Percentiles rank a stretch among this genome's conserved stretches.
These are phyloP conservation scores for Ceyx margarethae DNA, from an alignment of 2,113 vertebrate species.

Conservation along the genomic window DNA sequence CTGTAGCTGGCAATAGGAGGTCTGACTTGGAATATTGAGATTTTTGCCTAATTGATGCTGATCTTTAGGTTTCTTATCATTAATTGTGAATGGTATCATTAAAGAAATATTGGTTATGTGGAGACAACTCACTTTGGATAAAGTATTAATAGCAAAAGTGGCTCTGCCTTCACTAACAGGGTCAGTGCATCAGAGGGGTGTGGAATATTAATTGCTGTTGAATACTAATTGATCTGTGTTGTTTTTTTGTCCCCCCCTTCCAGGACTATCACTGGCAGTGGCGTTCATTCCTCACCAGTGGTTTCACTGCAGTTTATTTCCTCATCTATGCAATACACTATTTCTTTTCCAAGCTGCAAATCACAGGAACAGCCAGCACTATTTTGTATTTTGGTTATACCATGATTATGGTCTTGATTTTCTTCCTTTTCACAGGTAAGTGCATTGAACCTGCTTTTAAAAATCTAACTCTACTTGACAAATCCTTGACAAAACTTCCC, in stretches of 20 bases:
- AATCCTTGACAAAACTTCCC: neutral
- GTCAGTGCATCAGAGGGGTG: neutral
- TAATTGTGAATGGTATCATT: neutral
- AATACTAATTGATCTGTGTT: neutral
- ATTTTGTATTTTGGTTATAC: slow-evolving; percentile 95
- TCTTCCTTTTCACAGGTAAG: slow-evolving; percentile 93
- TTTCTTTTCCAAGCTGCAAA: slow-evolving; percentile 89
- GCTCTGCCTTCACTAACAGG: neutral
- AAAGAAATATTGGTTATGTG: neutral
- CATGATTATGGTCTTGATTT: slow-evolving; percentile 95
- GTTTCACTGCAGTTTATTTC: slow-evolving; percentile 96
- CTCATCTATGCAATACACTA: slow-evolving; percentile 93
- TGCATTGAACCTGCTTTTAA: neutral
- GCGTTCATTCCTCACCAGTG: slow-evolving; percentile 97
- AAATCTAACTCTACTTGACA: neutral
- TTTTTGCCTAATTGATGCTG: neutral
- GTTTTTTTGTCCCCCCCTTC: neutral
- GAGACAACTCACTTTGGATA: neutral
- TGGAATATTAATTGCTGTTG: neutral
- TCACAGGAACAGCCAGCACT: slow-evolving; percentile 90
- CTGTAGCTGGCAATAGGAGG: neutral
- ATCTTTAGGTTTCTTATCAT: neutral
- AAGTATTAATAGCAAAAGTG: neutral
- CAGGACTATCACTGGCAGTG: slow-evolving; percentile 99
- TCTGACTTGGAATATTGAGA: neutral